Conservation (phyloP, 2,797 vertebrate species). For the Rhinogobio ventralis region DNA sequence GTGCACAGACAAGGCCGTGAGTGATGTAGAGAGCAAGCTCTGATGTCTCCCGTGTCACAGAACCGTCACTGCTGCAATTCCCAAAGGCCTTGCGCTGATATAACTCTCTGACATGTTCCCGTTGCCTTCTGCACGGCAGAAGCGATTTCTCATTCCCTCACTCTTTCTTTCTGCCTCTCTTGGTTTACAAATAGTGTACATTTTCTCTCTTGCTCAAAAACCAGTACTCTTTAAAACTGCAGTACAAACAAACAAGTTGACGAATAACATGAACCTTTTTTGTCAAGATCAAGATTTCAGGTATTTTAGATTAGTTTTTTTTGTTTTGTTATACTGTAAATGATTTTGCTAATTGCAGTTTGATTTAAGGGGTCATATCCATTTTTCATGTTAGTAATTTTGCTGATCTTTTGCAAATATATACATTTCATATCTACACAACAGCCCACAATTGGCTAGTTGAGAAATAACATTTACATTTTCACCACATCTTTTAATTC, state of each 20-base stretch:
- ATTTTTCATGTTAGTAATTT: neutral
- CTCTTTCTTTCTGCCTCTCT: neutral
- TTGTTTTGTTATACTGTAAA: neutral
- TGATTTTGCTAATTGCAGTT: neutral
- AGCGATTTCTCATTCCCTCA: conserved; percentile 30
- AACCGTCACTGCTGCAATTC: conserved; percentile 57
- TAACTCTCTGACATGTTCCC: conserved; percentile 65
- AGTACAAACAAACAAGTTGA: neutral
- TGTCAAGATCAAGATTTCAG: neutral
- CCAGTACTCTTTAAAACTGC: neutral
- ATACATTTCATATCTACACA: too few species aligned
- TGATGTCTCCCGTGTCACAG: conserved; percentile 62
- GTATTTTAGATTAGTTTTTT: neutral
- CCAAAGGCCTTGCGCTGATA: conserved; percentile 57
- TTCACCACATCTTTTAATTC: neutral
- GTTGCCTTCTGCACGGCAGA: conserved; percentile 25
- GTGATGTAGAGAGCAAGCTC: conserved; percentile 66
- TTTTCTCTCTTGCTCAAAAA: neutral
- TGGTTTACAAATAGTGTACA: conserved; percentile 6
- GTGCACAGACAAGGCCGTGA: conserved; percentile 54
- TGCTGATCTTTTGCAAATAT: neutral
- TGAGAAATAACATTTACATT: neutral
- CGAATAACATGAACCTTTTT: neutral
- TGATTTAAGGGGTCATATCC: neutral
- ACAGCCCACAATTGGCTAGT: neutral